Conservation (phyloP, 2,888 invertebrate species). For the Scaeva pyrastri region DNA sequence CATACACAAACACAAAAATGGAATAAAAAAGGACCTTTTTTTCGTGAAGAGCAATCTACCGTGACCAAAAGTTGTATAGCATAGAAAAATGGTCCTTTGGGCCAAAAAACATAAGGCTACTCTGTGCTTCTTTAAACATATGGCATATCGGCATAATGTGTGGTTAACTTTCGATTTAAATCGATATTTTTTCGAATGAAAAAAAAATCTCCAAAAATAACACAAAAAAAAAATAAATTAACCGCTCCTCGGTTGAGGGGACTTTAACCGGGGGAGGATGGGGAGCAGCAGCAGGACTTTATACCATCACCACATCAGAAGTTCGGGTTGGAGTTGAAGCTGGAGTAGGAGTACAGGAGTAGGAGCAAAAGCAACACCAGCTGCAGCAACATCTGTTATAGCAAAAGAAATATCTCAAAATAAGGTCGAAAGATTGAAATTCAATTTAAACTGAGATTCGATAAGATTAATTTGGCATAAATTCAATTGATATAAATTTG, state of each 20-base stretch:
- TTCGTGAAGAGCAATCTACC: slow-evolving; percentile 34
- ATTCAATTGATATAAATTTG: slow-evolving; percentile 59
- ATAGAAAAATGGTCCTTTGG: slow-evolving; percentile 47
- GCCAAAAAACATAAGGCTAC: slow-evolving; percentile 28
- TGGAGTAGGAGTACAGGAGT: not conserved
- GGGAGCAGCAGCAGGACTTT: not conserved
- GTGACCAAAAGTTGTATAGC: slow-evolving; percentile 25
- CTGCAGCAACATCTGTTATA: slow-evolving; percentile 17
- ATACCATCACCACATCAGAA: not conserved
- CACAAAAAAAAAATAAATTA: slow-evolving; percentile 41
- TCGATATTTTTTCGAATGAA: slow-evolving; percentile 48
- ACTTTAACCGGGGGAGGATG: slow-evolving; percentile 27
- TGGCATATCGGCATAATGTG: slow-evolving; percentile 58
- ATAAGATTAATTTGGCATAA: slow-evolving; percentile 63
- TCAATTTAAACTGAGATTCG: slow-evolving; percentile 65
- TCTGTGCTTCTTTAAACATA: slow-evolving; percentile 9
- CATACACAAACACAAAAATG: not conserved
- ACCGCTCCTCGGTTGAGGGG: slow-evolving; percentile 33
- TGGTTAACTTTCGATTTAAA: slow-evolving; percentile 70
- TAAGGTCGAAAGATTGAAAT: slow-evolving; percentile 60
- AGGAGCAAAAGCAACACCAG: not conserved
- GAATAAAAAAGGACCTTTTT: slow-evolving; percentile 40
- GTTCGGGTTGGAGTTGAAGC: too few species aligned
- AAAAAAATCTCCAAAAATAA: not conserved
- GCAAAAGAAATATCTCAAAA: slow-evolving; percentile 29